phyloP scores from a whole-genome alignment of 2,113 vertebrate genomes.

The Amphiprion ocellaris region DNA sequence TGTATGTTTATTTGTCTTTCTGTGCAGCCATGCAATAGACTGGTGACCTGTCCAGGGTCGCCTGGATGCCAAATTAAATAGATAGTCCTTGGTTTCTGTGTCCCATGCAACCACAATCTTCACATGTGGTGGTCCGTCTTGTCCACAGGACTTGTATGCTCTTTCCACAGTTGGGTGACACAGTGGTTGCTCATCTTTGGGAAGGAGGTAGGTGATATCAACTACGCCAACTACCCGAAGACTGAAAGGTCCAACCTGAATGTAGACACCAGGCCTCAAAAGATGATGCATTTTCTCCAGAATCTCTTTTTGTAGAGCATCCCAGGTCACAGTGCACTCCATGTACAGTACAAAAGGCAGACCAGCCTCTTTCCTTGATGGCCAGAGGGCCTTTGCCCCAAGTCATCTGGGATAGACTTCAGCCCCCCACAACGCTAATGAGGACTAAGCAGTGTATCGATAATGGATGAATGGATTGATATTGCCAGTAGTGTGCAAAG shows the following conservation, averaged over 20 bases:
- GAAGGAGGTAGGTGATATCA: slow-evolving; percentile 97
- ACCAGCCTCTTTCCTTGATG: slow-evolving; percentile 68
- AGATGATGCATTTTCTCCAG: slow-evolving; percentile 99
- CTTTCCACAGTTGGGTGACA: slow-evolving; percentile 97
- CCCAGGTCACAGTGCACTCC: slow-evolving; percentile 96
- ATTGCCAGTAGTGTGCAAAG: no score
- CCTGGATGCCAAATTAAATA: no score
- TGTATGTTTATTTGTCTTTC: no score
- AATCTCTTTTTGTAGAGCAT: slow-evolving; percentile 96
- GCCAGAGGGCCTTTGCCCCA: no score
- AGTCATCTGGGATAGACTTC: no score
- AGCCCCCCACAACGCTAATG: no score
- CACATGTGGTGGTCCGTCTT: slow-evolving; percentile 95
- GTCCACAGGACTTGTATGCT: slow-evolving; percentile 95
- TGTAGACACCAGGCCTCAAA: slow-evolving; percentile 92
- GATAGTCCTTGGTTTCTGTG: slow-evolving; percentile 97
- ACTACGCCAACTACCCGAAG: slow-evolving; percentile 96
- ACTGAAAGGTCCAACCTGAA: slow-evolving; percentile 98
- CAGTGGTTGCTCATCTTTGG: slow-evolving; percentile 95
- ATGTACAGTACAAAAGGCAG: slow-evolving; percentile 96
- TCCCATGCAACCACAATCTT: slow-evolving; percentile 99
- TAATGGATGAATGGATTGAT: no score
- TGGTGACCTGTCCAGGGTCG: no score
- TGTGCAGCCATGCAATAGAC: no score
- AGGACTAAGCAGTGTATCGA: no score